Evolutionary conservation across 1,140 invertebrate genomes (phyloP), one percentile per base, ranked within the genome.

Genomic region (Bombus balteatus): DNA sequence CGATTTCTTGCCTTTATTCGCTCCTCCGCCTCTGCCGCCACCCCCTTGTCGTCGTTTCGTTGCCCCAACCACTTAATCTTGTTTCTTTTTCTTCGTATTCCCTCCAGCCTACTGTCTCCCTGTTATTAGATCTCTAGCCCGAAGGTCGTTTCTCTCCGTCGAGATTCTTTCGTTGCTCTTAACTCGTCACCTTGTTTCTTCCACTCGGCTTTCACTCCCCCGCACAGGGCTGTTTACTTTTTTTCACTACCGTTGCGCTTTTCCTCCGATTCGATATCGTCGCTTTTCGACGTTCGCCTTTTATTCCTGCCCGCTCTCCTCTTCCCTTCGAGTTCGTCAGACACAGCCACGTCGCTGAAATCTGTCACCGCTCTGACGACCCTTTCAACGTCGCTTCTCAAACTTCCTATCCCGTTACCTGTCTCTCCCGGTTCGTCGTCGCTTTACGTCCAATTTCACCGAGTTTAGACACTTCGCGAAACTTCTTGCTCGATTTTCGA

Each of bases 71-170:
- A 43, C 62, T 84, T 79, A 70, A 82, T 83, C 53, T 62, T 83
- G 25, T 83, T 76, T 76, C 72, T 62, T 76, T 83, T 72, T 75
- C 47, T 59, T 59, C 37, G 43, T 83, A 70, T 53, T 77, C 32
- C 15, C 72, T 53, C 62, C 28, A 25, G 13, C 71, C 53, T 39
- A 22, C 18, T 47, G 71, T 41, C 66, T 34, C 2, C 1, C 39
- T 72, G 73, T 73, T 72, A 78, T 78, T 77, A 83, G 41, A 78
- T 71, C 25, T 72, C 41, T 34, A 18, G 59, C n/a, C 34, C 12
- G 28, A 66, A 74, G 78, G 34, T 70, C 39, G 43, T 53, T 34
- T 37, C 18, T 47, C 47, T 73, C 25, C n/a, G 43, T 81, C 37
- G 13, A n/a, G 28, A 62, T 62, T 59, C 37, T 39, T 22, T 25